Evolutionary conservation across 2,797 vertebrate genomes (phyloP), one percentile per base, ranked within the genome.

Genomic region (Epinephelus awoara): DNA sequence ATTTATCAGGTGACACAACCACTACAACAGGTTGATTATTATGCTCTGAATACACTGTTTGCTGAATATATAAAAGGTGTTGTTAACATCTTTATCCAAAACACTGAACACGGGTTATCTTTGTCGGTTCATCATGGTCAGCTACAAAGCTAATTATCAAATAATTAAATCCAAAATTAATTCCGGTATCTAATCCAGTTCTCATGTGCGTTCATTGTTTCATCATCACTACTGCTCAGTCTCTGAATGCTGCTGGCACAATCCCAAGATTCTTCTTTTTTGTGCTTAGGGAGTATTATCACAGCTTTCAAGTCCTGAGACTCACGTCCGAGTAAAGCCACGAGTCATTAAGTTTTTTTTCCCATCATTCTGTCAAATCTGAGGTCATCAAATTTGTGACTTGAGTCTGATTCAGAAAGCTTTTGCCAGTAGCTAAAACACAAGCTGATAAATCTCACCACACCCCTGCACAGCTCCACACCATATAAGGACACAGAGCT

Each of bases 401-500:
- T 63, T 49, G 27, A 69, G 23, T 67, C 47, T 59, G 34, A 72
- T 38, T 40, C 44, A 70, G 9, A 46, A 46, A 17, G 27, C 38
- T 75, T 64, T 78, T 75, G 52, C 80, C 70, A 62, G 80, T 69
- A 75, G 69, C 70, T 56, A 50, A 78, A 82, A 51, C 58, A 71
- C 29, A 46, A 58, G 77, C 67, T 70, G 77, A 78, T 80, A 79
- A 88, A 87, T 44, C 11, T 52, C 34, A 5, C 57, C 61, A 80
- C 82, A 58, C 69, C 77, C 79, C 78, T 62, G 54, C 72, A 58
- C 52, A 42, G 52, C 65, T 73, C 68, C 54, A 61, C 77, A 47
- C 87, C 82, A 83, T 90, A 87, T 85, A 88, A 88, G 83, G 87
- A 67, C 66, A 66, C 65, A 19, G 6, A 46, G 69, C 68, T 79